Conservation (phyloP, 2,888 invertebrate species). For the Chloromyia formosa region DNA sequence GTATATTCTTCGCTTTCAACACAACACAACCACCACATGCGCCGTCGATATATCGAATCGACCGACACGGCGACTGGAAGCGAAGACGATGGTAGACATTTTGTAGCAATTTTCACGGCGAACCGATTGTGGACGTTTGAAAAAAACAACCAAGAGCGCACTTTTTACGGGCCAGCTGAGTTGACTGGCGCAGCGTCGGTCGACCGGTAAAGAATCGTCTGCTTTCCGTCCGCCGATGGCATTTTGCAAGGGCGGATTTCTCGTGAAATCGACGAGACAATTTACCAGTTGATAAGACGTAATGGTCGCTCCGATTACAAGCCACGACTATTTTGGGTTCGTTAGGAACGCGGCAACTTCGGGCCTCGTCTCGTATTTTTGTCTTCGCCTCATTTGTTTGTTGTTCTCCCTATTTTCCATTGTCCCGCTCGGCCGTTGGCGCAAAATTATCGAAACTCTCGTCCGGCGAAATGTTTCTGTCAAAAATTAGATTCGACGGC, state of each 20-base stretch:
- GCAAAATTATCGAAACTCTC: not conserved
- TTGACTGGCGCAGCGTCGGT: not conserved
- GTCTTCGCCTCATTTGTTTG: not conserved
- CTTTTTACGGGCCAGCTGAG: not conserved
- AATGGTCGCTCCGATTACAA: constrained; percentile 45
- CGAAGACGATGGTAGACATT: constrained; percentile 19
- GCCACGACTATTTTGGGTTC: constrained; percentile 37
- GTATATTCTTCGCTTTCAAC: not conserved
- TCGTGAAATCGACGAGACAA: constrained; percentile 20
- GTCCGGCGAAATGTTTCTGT: too few species aligned
- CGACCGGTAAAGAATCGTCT: not conserved
- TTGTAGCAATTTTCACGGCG: constrained; percentile 25
- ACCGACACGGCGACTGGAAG: not conserved
- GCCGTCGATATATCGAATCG: not conserved
- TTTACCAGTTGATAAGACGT: constrained; percentile 37
- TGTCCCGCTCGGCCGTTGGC: not conserved
- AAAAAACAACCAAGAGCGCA: not conserved
- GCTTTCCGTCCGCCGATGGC: constrained; percentile 13
- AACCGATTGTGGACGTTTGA: constrained; percentile 7
- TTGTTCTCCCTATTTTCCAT: too few species aligned
- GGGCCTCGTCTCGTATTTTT: not conserved
- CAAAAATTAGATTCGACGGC: not conserved
- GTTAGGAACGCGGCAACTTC: not conserved
- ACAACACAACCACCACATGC: constrained; percentile 26
- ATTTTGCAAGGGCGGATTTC: not conserved